phyloP scores from a whole-genome alignment of 2,888 invertebrate genomes.

The Pachydiplax longipennis region DNA sequence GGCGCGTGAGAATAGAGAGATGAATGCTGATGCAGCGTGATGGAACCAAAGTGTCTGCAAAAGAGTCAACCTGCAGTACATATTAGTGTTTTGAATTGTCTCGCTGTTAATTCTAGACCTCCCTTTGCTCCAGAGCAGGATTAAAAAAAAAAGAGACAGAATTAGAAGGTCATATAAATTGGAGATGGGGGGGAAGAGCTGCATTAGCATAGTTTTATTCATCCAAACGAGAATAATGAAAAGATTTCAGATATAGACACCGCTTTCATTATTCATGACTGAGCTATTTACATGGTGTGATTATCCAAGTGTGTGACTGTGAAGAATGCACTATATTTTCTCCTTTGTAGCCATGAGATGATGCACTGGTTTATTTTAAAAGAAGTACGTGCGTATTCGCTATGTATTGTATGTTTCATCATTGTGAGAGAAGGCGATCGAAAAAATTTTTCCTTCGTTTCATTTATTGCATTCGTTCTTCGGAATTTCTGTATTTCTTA shows the following conservation, averaged over 20 bases:
- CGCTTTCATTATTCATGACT: conserved; percentile 40
- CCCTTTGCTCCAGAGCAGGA: no score
- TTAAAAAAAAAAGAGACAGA: not conserved
- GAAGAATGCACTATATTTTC: conserved; percentile 37
- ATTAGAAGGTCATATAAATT: not conserved
- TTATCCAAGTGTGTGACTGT: conserved; percentile 25
- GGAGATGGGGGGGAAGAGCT: not conserved
- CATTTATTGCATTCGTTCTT: conserved; percentile 32
- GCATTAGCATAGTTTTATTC: conserved; percentile 39
- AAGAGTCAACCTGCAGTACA: conserved; percentile 4
- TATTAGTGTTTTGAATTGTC: no score
- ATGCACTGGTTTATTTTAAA: conserved; percentile 33
- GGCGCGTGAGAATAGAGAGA: not conserved
- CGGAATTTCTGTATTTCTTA: conserved; percentile 37
- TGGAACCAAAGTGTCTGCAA: not conserved
- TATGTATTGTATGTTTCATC: conserved; percentile 19
- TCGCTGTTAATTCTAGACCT: no score
- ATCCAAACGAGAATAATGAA: conserved; percentile 33
- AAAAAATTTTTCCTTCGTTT: conserved; percentile 12
- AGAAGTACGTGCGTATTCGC: not conserved
- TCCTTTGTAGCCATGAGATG: conserved; percentile 33
- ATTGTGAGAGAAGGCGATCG: not conserved
- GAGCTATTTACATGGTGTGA: conserved; percentile 38
- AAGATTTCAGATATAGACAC: conserved; percentile 12
- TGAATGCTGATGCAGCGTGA: conserved; percentile 29